Evolutionary conservation across 2,113 vertebrate species (phyloP).

Genomic region (Calidris pygmaea): DNA sequence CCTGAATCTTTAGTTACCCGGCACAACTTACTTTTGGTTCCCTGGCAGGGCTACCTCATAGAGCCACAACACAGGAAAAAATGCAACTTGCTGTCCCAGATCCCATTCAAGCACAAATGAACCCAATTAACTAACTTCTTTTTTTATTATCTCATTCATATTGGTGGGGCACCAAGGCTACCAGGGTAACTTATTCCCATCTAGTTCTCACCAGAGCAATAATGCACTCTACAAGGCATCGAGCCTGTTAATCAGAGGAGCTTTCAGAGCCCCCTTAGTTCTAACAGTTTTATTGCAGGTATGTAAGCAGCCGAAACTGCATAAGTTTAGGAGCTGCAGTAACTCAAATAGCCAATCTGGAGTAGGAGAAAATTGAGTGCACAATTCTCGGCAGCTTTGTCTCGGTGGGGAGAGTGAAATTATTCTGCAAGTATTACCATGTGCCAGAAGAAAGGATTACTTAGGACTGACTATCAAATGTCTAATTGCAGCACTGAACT

Average conservation of each 20-base stretch:
- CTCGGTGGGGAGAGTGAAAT: not conserved
- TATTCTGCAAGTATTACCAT: constrained; percentile 12
- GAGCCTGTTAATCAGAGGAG: constrained; percentile 17
- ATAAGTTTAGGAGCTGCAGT: not conserved
- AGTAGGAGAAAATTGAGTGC: constrained; percentile 16
- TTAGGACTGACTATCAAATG: not conserved
- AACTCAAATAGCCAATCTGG: constrained; percentile 5
- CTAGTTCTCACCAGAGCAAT: not conserved
- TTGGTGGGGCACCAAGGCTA: not conserved
- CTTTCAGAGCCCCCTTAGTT: constrained; percentile 11
- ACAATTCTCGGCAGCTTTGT: not conserved
- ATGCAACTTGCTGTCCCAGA: not conserved
- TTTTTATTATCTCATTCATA: not conserved
- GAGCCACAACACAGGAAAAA: not conserved
- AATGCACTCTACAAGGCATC: not conserved
- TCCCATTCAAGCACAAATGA: not conserved
- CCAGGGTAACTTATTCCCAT: not conserved
- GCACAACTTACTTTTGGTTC: not conserved
- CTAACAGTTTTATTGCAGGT: constrained; percentile 28
- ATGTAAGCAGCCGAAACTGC: constrained; percentile 20
- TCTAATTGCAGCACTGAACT: constrained; percentile 39
- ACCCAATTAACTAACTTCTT: not conserved
- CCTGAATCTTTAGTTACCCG: not conserved
- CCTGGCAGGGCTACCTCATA: not conserved
- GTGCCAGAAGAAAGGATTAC: constrained; percentile 20